A percentile compares a stretch with the other conserved stretches of the same genome.
phyloP scores from a whole-genome alignment of 2,888 invertebrate species.

The Lampropteryx suffumata region DNA sequence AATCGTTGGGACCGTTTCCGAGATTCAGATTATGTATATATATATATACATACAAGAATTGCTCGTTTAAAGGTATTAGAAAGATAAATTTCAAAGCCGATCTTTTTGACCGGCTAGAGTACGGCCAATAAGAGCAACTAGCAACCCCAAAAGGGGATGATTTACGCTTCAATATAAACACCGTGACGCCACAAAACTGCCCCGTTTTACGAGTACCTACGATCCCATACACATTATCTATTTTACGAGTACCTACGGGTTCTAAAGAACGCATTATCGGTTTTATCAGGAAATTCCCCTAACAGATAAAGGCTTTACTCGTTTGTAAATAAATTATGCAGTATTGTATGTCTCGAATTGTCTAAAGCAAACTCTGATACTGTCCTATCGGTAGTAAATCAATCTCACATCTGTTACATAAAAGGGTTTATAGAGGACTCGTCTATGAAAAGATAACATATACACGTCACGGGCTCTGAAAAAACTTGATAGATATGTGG shows the following conservation, averaged over 20 bases:
- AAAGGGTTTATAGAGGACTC: conserved; percentile 67
- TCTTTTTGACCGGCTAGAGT: background rate
- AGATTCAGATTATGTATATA: too few relatives aligned
- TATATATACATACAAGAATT: too few relatives aligned
- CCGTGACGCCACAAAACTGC: conserved; percentile 54
- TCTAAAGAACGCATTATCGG: conserved; percentile 73
- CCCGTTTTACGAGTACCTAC: conserved; percentile 38
- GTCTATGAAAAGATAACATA: conserved; percentile 62
- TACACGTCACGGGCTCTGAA: conserved; percentile 38
- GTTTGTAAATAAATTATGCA: conserved; percentile 77
- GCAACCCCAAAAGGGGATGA: conserved; percentile 30
- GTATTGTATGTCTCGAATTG: conserved; percentile 66
- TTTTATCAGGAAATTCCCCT: conserved; percentile 73
- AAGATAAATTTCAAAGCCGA: background rate
- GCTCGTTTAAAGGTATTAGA: too few relatives aligned
- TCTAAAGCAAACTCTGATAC: conserved; percentile 72
- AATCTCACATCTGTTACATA: conserved; percentile 63
- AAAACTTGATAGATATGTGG: conserved; percentile 20
- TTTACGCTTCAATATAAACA: conserved; percentile 54
- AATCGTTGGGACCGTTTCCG: too few relatives aligned
- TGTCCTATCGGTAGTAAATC: conserved; percentile 69
- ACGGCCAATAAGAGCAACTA: background rate
- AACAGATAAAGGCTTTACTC: conserved; percentile 76
- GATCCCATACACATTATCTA: conserved; percentile 29
- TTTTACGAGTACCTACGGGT: conserved; percentile 69